phyloP scores from a whole-genome alignment of 2,113 vertebrate species.

The Rhinoptilus africanus region DNA sequence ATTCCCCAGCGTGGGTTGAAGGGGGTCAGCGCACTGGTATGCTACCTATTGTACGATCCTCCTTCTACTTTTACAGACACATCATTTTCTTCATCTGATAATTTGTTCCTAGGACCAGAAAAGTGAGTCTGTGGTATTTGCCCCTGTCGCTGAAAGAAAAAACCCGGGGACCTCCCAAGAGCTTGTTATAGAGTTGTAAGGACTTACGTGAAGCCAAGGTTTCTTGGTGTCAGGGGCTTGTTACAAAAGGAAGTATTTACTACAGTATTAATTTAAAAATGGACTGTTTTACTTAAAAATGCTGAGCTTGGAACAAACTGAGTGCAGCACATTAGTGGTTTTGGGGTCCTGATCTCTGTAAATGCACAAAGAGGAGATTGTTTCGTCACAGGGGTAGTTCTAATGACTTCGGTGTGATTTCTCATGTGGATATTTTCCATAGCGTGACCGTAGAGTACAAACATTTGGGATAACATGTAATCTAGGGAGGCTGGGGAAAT shows the following conservation, averaged over 20 bases:
- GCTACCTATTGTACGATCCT: background rate
- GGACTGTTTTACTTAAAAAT: background rate
- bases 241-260: background rate
- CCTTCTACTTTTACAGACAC: background rate
- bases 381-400: background rate
- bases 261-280: background rate
- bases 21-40: conserved; percentile 66
- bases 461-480: background rate
- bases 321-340: background rate
- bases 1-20: background rate
- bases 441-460: rapidly evolving
- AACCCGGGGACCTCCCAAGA: conserved; percentile 2
- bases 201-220: background rate
- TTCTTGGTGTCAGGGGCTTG: background rate
- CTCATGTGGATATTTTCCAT: background rate
- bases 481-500: background rate
- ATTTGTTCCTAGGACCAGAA: conserved; percentile 33
- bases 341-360: background rate
- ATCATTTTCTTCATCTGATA: conserved; percentile 10
- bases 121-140: conserved; percentile 47
- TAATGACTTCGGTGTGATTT: background rate
- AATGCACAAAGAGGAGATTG: background rate
- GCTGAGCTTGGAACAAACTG: background rate
- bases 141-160: background rate
- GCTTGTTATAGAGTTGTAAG: background rate